Conservation (phyloP, 23 tunicate genomes). For the Oikopleura albicans region DNA sequence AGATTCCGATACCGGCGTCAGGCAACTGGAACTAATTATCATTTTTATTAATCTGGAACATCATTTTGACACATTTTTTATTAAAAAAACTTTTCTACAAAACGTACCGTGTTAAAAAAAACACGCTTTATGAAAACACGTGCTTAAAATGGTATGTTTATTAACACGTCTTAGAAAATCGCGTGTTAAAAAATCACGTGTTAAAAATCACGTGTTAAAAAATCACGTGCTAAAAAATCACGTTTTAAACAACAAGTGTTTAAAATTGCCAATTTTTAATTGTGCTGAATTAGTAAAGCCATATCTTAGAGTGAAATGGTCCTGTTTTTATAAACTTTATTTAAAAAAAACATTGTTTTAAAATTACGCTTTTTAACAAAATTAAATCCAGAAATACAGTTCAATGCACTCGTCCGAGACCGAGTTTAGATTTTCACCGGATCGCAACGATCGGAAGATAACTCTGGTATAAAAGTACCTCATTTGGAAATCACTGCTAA, state of each 20-base stretch:
- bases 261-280: no score
- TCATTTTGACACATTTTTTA: no score
- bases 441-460: background rate
- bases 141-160: no score
- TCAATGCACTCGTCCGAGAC: slow-evolving; percentile 15
- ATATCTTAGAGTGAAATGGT: no score
- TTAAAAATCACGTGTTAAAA: no score
- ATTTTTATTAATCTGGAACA: background rate
- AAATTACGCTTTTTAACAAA: background rate
- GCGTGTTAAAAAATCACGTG: no score
- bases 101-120: no score
- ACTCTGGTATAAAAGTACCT: slow-evolving; percentile 14
- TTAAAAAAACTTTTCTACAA: no score
- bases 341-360: background rate
- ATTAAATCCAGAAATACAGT: background rate
- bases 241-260: background rate
- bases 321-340: no score
- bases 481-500: no score
- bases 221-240: background rate
- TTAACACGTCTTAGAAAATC: background rate
- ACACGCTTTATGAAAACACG: no score
- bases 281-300: no score
- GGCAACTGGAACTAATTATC: background rate
- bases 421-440: background rate
- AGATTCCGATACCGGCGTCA: slow-evolving; percentile 12